Evolutionary conservation across 2,797 vertebrate genomes (phyloP).

Genomic region (Squalus acanthias): DNA sequence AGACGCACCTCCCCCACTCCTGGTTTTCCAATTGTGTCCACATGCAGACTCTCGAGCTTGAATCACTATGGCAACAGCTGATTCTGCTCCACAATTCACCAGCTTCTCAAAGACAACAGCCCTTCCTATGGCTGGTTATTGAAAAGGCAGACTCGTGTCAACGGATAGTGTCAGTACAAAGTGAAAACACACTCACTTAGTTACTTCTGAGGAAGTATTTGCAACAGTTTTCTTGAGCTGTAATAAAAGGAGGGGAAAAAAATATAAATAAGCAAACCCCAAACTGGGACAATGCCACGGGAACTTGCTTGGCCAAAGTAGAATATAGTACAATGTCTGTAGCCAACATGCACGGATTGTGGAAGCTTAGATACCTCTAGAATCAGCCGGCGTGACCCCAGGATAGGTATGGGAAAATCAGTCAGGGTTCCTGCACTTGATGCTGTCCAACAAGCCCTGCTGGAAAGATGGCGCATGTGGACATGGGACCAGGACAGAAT

Average conservation of each 20-base stretch:
- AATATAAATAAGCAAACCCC: not conserved
- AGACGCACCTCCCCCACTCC: not conserved
- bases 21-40: not conserved
- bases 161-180: not conserved
- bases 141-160: not conserved
- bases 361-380: not conserved
- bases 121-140: not conserved
- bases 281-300: not conserved
- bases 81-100: not conserved
- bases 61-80: not conserved
- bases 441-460: not conserved
- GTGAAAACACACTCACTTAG: not conserved
- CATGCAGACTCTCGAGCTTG: not conserved
- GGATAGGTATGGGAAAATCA: not conserved
- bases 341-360: not conserved
- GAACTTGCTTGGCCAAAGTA: not conserved
- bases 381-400: not conserved
- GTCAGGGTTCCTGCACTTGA: not conserved
- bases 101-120: not conserved
- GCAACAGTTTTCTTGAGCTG: not conserved
- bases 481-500: not conserved
- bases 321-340: not conserved
- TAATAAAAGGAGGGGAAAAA: not conserved
- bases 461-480: not conserved
- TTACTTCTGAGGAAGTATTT: not conserved